phyloP scores from a whole-genome alignment of 2,888 invertebrate genomes.

The Andrena praecox region DNA sequence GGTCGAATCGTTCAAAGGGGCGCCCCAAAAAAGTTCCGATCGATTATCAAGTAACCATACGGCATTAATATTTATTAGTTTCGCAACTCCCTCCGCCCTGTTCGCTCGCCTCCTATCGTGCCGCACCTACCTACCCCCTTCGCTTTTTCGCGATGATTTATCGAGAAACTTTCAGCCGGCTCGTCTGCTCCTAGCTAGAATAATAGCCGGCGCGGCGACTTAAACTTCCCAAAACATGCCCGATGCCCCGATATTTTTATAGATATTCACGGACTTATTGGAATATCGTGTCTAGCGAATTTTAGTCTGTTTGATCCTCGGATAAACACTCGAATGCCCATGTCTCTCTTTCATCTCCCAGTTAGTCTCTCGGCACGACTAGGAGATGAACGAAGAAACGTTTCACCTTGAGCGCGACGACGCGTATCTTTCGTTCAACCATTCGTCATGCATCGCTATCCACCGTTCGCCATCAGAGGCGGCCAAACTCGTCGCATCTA shows the following conservation, averaged over 20 bases:
- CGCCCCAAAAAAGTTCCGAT: constrained; percentile 55
- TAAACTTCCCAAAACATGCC: no score
- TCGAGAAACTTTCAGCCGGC: constrained; percentile 75
- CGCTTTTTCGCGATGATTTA: constrained; percentile 76
- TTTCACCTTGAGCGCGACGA: no score
- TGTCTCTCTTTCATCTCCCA: no score
- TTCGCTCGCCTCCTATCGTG: no score
- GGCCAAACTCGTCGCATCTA: neutral
- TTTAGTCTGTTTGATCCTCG: neutral
- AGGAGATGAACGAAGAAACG: no score
- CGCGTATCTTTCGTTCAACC: no score
- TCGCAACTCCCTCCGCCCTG: constrained; percentile 68
- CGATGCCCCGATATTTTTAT: constrained; percentile 72
- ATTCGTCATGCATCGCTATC: no score
- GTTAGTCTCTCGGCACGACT: no score
- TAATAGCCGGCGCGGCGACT: no score
- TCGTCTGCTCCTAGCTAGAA: no score
- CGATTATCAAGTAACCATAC: constrained; percentile 71
- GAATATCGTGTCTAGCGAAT: constrained; percentile 23
- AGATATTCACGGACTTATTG: constrained; percentile 61
- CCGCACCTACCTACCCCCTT: constrained; percentile 32
- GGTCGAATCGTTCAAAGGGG: constrained; percentile 4
- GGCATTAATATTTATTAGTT: constrained; percentile 81
- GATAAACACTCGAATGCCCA: neutral
- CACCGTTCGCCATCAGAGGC: no score